phyloP scores from a whole-genome alignment of 2,113 vertebrate genomes.

The Prionailurus bengalensis region DNA sequence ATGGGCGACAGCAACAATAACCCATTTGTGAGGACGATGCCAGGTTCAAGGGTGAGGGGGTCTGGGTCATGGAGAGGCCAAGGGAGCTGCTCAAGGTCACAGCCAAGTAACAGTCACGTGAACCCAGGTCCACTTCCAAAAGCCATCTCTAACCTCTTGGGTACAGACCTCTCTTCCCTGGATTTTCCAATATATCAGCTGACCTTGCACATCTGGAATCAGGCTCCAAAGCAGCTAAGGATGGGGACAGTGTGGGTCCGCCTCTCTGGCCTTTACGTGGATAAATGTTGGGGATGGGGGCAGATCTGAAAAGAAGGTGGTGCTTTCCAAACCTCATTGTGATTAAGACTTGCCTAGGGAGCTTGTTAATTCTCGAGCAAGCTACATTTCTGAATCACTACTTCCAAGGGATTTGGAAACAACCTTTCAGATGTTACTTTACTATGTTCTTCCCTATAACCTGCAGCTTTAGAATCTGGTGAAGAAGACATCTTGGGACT shows the following conservation, averaged over 20 bases:
- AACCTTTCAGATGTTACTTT: background rate
- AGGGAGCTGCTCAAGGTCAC: slow-evolving; percentile 29
- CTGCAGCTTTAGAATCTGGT: background rate
- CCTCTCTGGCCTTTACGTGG: background rate
- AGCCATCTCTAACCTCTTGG: background rate
- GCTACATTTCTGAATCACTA: background rate
- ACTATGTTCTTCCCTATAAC: background rate
- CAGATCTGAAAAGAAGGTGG: background rate
- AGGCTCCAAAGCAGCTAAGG: background rate
- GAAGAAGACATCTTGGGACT: background rate
- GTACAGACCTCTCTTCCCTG: background rate
- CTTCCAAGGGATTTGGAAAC: background rate
- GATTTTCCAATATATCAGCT: background rate
- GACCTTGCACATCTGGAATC: background rate
- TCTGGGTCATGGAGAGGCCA: background rate
- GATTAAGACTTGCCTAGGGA: background rate
- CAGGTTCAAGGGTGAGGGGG: background rate
- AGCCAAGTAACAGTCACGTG: background rate
- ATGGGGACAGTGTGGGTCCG: background rate
- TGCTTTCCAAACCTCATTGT: background rate
- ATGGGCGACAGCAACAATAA: background rate
- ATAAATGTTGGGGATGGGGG: background rate
- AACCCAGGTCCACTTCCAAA: background rate
- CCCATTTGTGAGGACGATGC: background rate
- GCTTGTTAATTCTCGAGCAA: background rate